Conservation (phyloP, 2,797 vertebrate species). For the Dermochelys coriacea region DNA sequence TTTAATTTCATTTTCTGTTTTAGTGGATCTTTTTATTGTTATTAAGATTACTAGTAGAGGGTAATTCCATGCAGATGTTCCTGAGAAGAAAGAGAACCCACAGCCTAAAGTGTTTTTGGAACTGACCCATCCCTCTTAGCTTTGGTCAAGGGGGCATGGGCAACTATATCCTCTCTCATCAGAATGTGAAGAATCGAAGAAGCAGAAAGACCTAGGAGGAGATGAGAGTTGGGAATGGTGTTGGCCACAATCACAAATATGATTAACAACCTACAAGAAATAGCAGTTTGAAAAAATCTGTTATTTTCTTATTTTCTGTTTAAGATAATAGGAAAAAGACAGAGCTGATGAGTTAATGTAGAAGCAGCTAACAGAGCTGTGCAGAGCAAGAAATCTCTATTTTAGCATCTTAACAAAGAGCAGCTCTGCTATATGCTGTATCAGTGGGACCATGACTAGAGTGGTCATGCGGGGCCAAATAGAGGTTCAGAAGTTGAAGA, state of each 20-base stretch:
- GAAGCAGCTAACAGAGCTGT: neutral
- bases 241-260: neutral
- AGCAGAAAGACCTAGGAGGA: neutral
- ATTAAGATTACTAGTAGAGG: neutral
- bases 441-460: neutral
- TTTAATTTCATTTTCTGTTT: accelerated
- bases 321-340: neutral
- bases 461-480: neutral
- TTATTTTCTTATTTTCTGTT: neutral
- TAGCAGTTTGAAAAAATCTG: neutral
- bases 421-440: neutral
- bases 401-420: neutral
- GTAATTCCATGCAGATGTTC: too few species aligned
- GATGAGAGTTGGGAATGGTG: neutral
- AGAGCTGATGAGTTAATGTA: neutral
- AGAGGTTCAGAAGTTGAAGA: neutral
- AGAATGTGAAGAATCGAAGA: neutral
- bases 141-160: neutral
- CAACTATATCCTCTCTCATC: neutral
- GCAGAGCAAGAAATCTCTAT: neutral
- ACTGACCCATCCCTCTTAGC: neutral
- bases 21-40: neutral
- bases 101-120: neutral
- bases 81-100: neutral
- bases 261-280: neutral